Evolutionary conservation across 2,113 vertebrate species (phyloP).

Genomic region (Capricornis sumatraensis): DNA sequence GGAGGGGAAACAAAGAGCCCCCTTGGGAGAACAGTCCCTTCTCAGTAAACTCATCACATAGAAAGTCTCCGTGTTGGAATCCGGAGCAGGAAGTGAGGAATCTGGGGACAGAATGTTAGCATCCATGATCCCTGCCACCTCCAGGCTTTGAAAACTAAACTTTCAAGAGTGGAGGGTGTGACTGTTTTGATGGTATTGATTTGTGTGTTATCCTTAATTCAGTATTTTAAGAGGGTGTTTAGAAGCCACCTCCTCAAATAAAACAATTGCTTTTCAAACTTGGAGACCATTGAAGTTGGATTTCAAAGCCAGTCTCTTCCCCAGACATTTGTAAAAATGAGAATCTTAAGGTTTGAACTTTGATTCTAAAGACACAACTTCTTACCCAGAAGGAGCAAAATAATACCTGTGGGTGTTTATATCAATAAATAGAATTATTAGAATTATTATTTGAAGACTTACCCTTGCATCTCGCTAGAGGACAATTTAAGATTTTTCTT

Average conservation of each 20-base stretch:
- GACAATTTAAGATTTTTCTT: not conserved
- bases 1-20: not conserved
- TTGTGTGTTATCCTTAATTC: not conserved
- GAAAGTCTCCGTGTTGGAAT: rapidly evolving
- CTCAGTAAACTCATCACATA: not conserved
- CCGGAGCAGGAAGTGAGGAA: not conserved
- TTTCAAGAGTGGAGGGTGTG: not conserved
- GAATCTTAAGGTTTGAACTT: not conserved
- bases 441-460: not conserved
- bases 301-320: not conserved
- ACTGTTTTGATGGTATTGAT: not conserved
- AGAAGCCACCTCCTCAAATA: not conserved
- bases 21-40: not conserved
- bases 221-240: not conserved
- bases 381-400: not conserved
- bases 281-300: not conserved
- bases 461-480: not conserved
- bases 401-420: not conserved
- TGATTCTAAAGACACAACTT: conserved; percentile 9
- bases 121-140: rapidly evolving
- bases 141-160: not conserved
- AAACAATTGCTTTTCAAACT: not conserved
- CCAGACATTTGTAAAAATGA: not conserved
- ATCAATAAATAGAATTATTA: not conserved
- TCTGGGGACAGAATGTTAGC: no score